Evolutionary conservation across 2,797 vertebrate genomes (phyloP), one percentile per base, ranked within the genome.

Genomic region (Gouania willdenowi): DNA sequence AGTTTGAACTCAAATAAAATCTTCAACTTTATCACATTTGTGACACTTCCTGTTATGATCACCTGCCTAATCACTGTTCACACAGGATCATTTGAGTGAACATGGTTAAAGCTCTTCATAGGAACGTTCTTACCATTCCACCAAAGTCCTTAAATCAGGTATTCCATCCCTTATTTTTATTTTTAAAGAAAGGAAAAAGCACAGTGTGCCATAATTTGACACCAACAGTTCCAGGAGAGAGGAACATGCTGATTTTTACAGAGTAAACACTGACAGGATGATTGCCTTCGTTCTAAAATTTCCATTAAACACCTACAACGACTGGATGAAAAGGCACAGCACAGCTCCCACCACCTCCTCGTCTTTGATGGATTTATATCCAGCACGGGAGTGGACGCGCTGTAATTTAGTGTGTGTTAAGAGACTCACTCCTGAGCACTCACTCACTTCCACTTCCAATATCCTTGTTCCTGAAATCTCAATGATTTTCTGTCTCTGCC

Each of bases 401-500:
- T 74, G 69, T 66, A 67, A 84, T 83, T 83, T 64, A 66, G 60
- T 43, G 47, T 41, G 73, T 79, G 70, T 77, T 77, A 66, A 81
- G 77, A 79, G 76, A n/a, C n/a, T 74, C 33, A 40, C 59, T 75
- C 73, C 62, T 49, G 49, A 37, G 72, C 73, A 62, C 46, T 73
- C 56, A 61, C 76, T 83, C 70, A 76, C 76, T 71, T 77, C 71
- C 70, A 41, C 67, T 63, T 71, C 67, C 67, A 65, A 72, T 74
- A 75, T 83, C 70, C 49, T 70, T 48, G 71, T 79, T 79, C 45
- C 67, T 78, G 58, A 81, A 81, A 81, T 79, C 69, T 55, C 57
- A 83, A 65, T 70, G 81, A 81, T 86, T 83, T 85, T 81, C 77
- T 82, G 79, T 85, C 77, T 74, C 59, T 38, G 41, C 55, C 48